Evolutionary conservation across 1,140 invertebrate genomes (phyloP), one percentile per base, ranked within the genome.

Genomic region (Pseudachorutes palmiensis): DNA sequence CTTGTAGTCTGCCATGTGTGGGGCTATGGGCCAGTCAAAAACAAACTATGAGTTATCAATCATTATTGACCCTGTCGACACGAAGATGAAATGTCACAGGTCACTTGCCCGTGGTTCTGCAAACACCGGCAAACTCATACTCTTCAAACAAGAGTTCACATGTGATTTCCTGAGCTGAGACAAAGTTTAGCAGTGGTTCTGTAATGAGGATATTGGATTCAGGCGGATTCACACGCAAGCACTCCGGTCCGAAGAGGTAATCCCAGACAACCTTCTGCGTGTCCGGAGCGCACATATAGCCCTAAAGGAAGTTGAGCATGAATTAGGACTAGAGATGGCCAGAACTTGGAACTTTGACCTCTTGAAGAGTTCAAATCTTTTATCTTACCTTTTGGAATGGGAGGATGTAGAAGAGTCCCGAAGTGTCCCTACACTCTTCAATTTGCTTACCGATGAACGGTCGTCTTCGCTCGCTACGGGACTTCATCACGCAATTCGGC

Each of bases 131-230:
- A 75, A 95, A 92, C 74, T 94, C 92, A 77, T 95, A 98, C 78
- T 98, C 94, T 79, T 99, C 97, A 81, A 98, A 99, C 65, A 98
- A 89, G 69, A 98, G 91, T 81, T 99, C 97, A 45, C 88, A 87
- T 79, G 94, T 89, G 16, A 87, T 90, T 79, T 98, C 94, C 80
- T 97, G 92, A 60, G 96, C 87, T 5, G 90, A 89, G 5, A 84
- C 81, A 79, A 98, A 98, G 78, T 98, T 97, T 76, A 94, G 94
- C 71, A 90, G 84, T 1, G 96, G 95, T 78, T 99, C 95, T 0
- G 95, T 99, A 26, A 93, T 79, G 1, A 98, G 84, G n/a, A 96
- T 80, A 3, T 91, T 85, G 1, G 85, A 87, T 60, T 94, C 86
- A 68, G 82, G 84, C 48, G 91, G 83, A 70, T 86, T 86, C 0